These are phyloP conservation scores for Oxyteleia sp. DNA, from an alignment of 2,888 invertebrate genomes.

Conservation along the genomic window DNA sequence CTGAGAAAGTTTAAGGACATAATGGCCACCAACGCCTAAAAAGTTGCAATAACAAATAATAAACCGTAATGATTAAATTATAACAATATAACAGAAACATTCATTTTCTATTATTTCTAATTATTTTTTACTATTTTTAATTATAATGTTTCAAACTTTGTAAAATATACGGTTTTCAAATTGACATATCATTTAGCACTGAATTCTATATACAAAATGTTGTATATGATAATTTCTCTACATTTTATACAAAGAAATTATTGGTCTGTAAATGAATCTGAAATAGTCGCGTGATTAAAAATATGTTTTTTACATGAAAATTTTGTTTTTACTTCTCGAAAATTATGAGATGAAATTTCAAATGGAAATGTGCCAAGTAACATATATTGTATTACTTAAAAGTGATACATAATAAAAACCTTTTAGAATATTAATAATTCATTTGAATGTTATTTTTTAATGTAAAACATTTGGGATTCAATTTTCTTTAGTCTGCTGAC, in stretches of 20 bases:
- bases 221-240: no score
- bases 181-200: no score
- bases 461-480: slow-evolving; percentile 7
- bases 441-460: slow-evolving; percentile 33
- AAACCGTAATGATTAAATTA: no score
- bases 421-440: slow-evolving; percentile 31
- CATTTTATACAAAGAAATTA: not conserved
- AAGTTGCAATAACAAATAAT: no score
- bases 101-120: no score
- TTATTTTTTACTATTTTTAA: no score
- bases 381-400: slow-evolving; percentile 15
- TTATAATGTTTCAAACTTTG: no score
- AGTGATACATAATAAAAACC: slow-evolving; percentile 23
- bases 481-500: slow-evolving; percentile 4
- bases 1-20: no score
- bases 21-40: no score
- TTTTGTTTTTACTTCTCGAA: not conserved
- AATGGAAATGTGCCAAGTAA: not conserved
- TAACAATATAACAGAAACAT: no score
- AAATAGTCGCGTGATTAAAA: not conserved
- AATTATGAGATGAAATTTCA: not conserved
- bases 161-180: no score
- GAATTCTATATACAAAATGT: no score
- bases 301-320: not conserved
- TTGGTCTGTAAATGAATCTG: not conserved